phyloP scores from a whole-genome alignment of 2,797 vertebrate species.

The Ctenosaura bakeri region DNA sequence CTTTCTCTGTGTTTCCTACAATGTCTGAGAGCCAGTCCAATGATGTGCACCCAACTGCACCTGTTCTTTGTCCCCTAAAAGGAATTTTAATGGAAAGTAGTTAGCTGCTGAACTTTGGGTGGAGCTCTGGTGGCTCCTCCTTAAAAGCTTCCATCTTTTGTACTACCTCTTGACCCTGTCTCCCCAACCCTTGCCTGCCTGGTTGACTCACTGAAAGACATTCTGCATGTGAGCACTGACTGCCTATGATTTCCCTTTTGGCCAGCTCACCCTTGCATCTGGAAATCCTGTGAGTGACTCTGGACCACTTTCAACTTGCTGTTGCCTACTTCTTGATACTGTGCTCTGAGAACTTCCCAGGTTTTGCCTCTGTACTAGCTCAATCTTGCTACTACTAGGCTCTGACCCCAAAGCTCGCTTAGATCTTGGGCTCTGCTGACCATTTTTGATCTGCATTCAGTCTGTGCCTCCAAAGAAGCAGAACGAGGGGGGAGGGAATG shows the following conservation, averaged over 20 bases:
- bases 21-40: background rate
- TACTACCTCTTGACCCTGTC: too few species aligned
- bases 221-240: too few species aligned
- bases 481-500: background rate
- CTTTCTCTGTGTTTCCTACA: background rate
- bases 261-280: background rate
- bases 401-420: background rate
- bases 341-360: too few species aligned
- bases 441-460: background rate
- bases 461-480: background rate
- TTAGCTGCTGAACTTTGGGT: too few species aligned
- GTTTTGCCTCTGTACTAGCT: background rate
- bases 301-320: background rate
- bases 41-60: background rate
- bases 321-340: background rate
- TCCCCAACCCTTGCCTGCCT: too few species aligned
- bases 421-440: background rate
- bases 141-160: too few species aligned
- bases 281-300: background rate
- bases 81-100: conserved; percentile 44
- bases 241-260: background rate
- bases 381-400: background rate
- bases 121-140: too few species aligned
- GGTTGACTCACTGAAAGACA: too few species aligned
- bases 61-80: conserved; percentile 25